These are phyloP conservation scores for Ruditapes philippinarum DNA, from an alignment of 1,140 invertebrate species.

Conservation along the genomic window DNA sequence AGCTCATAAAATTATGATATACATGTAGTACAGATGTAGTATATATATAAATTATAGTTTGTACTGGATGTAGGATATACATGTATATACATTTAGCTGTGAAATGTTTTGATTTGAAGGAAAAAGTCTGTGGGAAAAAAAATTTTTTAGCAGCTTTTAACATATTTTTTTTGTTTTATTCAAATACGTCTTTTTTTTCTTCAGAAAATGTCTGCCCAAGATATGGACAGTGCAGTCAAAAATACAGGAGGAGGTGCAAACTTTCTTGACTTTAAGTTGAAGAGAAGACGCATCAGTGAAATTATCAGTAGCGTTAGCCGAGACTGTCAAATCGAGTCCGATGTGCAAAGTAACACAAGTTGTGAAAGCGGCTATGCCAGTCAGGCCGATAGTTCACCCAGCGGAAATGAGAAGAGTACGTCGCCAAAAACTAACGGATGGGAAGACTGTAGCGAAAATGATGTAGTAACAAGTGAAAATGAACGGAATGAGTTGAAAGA, in stretches of 20 bases:
- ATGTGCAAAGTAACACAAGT: conserved; percentile 55
- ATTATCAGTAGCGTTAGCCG: neutral
- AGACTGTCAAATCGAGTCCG: conserved; percentile 12
- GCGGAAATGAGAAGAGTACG: neutral
- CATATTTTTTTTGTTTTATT: too few relatives aligned
- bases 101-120: too few relatives aligned
- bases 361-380: conserved; percentile 53
- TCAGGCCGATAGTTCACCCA: neutral
- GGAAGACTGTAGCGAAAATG: conserved; percentile 1
- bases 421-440: neutral
- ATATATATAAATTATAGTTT: too few relatives aligned
- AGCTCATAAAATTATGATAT: too few relatives aligned
- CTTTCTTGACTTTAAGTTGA: conserved; percentile 61
- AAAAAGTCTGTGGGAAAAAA: too few relatives aligned
- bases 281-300: conserved; percentile 36
- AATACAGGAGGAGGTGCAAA: neutral
- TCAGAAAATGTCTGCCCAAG: conserved; percentile 32
- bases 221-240: too few relatives aligned
- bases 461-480: neutral
- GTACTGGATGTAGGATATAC: too few relatives aligned
- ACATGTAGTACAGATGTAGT: too few relatives aligned
- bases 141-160: too few relatives aligned
- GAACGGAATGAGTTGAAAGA: neutral
- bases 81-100: too few relatives aligned
- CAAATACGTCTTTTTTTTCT: neutral